Base-by-base conservation (phyloP, 1,140 invertebrate genomes). In the Dendroctonus valens region DNA sequence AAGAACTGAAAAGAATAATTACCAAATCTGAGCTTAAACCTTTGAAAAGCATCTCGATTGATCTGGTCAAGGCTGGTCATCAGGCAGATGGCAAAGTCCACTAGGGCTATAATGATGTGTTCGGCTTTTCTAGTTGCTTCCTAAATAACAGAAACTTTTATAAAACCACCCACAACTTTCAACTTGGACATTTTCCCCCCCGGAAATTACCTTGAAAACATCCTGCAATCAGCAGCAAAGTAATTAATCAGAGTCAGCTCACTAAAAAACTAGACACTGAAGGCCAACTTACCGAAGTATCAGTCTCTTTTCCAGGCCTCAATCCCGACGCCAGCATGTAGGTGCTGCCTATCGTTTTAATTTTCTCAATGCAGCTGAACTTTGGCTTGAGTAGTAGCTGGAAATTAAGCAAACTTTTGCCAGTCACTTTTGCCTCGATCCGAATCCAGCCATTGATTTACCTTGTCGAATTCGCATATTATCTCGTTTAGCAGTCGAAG, bases 401-500 rank as follows among this genome's bases (percentile, higher is more conserved):
- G 51, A 86, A 84, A 67, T 26, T 26, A 26, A 26, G 26, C 26
- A 26, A 26, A 26, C 26, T 26, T 26, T 26, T 26, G 26, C 26
- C 26, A 26, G 26, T 26, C 26, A 26, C 26, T 1, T 26, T 26
- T 26, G 26, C 26, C 26, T 26, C 26, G 26, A 26, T 26, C 26
- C 26, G 26, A 26, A 26, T 26, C 26, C 26, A 48, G 46, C 7
- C 11, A 48, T 6, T 48, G 11, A 48, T 14, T 48, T 81, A 96
- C 93, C 86, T 97, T 95, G 79, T 99, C 97, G 81, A 98, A 99
- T 78, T 98, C 97, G 72, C 94, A 97, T 63, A 99, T 97, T 66
- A 99, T 98, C 82, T 99, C 97, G 77, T 99, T 99, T 0, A 99
- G 82, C 11, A 99, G 82, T 61, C 96, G 80, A 49, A 99, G 79